Conservation (phyloP, 2,888 invertebrate species). For the Drosophila buzzatii region DNA sequence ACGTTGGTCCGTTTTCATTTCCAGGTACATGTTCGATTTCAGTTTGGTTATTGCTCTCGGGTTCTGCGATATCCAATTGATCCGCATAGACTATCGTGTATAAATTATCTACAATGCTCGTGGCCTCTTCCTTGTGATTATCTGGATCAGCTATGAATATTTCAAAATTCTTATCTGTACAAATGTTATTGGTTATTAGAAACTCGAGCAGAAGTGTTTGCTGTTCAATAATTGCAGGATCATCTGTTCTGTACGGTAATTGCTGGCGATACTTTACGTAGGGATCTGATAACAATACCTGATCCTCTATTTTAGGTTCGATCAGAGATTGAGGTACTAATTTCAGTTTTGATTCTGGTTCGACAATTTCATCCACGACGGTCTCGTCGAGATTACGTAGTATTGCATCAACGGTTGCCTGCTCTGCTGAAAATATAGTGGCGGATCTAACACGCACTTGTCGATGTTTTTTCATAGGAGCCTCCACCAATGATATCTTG, state of each 20-base stretch:
- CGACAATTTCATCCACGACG: conserved; percentile 65
- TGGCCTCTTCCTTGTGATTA: conserved; percentile 82
- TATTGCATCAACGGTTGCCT: conserved; percentile 83
- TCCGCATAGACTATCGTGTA: conserved; percentile 72
- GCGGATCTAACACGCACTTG: conserved; percentile 60
- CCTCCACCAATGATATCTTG: conserved; percentile 73
- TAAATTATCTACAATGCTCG: conserved; percentile 80
- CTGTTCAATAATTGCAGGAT: conserved; percentile 81
- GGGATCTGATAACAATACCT: conserved; percentile 36
- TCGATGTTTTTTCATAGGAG: conserved; percentile 44
- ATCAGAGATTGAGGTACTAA: neutral
- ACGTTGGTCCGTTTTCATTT: neutral
- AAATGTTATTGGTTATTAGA: conserved; percentile 83
- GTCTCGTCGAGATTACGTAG: conserved; percentile 81
- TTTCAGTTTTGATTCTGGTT: conserved; percentile 27
- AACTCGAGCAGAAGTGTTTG: conserved; percentile 83
- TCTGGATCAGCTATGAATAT: conserved; percentile 84
- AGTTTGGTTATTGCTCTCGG: neutral
- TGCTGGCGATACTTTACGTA: conserved; percentile 73
- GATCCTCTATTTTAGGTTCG: conserved; percentile 1
- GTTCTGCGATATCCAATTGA: conserved; percentile 10
- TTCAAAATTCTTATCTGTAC: conserved; percentile 83
- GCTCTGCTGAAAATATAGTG: conserved; percentile 82
- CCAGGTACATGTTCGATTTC: neutral
- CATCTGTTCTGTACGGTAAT: conserved; percentile 82